phyloP scores from a whole-genome alignment of 2,888 invertebrate species.

The Mimas tiliae region DNA sequence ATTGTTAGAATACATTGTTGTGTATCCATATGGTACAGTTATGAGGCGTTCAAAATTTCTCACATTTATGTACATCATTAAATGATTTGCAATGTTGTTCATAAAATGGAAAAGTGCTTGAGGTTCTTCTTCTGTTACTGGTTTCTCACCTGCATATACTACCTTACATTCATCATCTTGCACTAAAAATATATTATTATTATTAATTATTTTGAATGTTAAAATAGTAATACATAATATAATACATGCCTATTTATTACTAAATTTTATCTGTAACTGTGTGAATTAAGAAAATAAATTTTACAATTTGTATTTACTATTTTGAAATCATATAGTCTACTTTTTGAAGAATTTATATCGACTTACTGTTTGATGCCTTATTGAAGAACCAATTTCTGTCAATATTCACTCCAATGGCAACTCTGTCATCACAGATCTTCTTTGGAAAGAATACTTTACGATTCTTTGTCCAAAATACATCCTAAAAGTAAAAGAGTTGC shows the following conservation, averaged over 20 bases:
- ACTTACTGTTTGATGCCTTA: constrained; percentile 29
- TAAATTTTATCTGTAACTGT: too few relatives aligned
- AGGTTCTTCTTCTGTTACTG: constrained; percentile 68
- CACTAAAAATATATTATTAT: constrained; percentile 12
- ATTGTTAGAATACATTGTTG: constrained; percentile 51
- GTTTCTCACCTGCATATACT: constrained; percentile 56
- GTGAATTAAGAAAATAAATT: too few relatives aligned
- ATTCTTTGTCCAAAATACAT: constrained; percentile 68
- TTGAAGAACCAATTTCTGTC: constrained; percentile 68
- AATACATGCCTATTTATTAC: background rate
- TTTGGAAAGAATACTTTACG: constrained; percentile 56
- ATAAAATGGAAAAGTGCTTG: constrained; percentile 56
- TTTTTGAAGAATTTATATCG: too few relatives aligned
- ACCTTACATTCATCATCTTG: constrained; percentile 56
- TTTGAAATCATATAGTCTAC: background rate
- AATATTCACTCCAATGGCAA: constrained; percentile 63
- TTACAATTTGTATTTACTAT: background rate
- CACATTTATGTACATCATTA: constrained; percentile 68
- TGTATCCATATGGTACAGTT: constrained; percentile 63
- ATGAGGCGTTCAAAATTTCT: constrained; percentile 64
- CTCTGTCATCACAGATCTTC: constrained; percentile 44
- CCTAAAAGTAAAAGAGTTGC: constrained; percentile 45
- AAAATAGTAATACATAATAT: too few relatives aligned
- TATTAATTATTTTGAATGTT: background rate
- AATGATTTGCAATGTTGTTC: constrained; percentile 54